Evolutionary conservation across 2,113 vertebrate species (phyloP), one percentile per base, ranked within the genome.

Genomic region (Chionis minor): DNA sequence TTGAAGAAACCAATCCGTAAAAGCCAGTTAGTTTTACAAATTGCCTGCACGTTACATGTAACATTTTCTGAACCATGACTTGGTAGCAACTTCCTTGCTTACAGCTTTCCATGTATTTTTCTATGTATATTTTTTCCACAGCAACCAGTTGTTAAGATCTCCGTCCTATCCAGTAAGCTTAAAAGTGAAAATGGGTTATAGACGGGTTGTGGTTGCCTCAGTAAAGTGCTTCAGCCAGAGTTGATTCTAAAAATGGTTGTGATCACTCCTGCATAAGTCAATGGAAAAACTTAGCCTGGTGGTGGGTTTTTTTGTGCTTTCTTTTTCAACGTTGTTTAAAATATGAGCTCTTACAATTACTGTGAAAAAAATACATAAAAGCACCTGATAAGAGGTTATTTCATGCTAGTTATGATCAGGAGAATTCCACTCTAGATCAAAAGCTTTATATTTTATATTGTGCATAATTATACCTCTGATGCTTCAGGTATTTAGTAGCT

Each of bases 101-200:
- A 30, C 0, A 0, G 27, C 17, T 70, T 81, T 55, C 51, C 17
- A 3, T 52, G 16, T 73, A 21, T 90, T 81, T 84, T 86, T 56
- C 45, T 65, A 24, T 0, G 0, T 6, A 1, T 59, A 8, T 10
- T 84, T 79, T 62, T 51, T 9, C 27, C 16, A 3, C n/a, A 55
- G 18, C 14, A 77, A 23, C 11, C 6, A 4, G 1, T 19, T 63
- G 8, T 26, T 93, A 18, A 5, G 22, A 33, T 59, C 24, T 51
- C 28, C 90, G 38, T n/a, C n/a, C 30, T 81, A 0, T 74, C 79
- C 8, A 35, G 33, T 78, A 62, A 51, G 16, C 51, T 92, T 78
- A 56, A 62, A 80, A 51, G 27, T 86, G 55, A 83, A 81, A 38
- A 28, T 38, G 6, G 27, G 6, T 45, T 88, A 28, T 54, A 7